Evolutionary conservation across 2,888 invertebrate genomes (phyloP).

Genomic region (Augiades crinisus): DNA sequence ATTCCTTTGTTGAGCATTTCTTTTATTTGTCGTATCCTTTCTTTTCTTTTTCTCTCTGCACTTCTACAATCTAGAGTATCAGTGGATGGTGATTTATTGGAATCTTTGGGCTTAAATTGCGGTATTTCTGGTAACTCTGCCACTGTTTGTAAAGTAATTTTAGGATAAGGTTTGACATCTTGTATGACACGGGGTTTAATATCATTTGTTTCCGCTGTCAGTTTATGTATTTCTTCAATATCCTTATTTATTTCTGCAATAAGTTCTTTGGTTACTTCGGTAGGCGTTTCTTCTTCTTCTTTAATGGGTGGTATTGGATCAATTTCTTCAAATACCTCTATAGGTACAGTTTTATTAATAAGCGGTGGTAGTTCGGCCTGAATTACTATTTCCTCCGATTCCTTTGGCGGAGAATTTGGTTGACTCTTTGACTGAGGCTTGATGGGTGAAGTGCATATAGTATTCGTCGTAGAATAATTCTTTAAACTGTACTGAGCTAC

Average conservation of each 20-base stretch:
- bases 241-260: slow-evolving; percentile 72
- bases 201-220: slow-evolving; percentile 71
- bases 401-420: slow-evolving; percentile 74
- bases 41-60: slow-evolving; percentile 81
- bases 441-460: slow-evolving; percentile 45
- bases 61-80: slow-evolving; percentile 67
- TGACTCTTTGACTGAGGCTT: slow-evolving; percentile 74
- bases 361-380: slow-evolving; percentile 52
- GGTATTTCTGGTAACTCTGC: slow-evolving; percentile 84
- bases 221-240: slow-evolving; percentile 74
- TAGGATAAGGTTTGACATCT: slow-evolving; percentile 76
- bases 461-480: slow-evolving; percentile 64
- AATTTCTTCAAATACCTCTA: slow-evolving; percentile 65
- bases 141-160: slow-evolving; percentile 83
- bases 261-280: slow-evolving; percentile 62
- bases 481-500: slow-evolving; percentile 81
- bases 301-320: slow-evolving; percentile 70
- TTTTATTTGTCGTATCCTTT: slow-evolving; percentile 85
- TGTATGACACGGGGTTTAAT: slow-evolving; percentile 67
- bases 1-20: slow-evolving; percentile 86
- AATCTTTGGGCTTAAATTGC: slow-evolving; percentile 71
- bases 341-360: slow-evolving; percentile 53
- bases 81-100: slow-evolving; percentile 51
- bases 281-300: slow-evolving; percentile 66
- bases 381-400: slow-evolving; percentile 62